Percentiles rank a stretch among this genome's conserved stretches.
Conservation (phyloP, 2,113 vertebrate species). For the Peromyscus californicus region DNA sequence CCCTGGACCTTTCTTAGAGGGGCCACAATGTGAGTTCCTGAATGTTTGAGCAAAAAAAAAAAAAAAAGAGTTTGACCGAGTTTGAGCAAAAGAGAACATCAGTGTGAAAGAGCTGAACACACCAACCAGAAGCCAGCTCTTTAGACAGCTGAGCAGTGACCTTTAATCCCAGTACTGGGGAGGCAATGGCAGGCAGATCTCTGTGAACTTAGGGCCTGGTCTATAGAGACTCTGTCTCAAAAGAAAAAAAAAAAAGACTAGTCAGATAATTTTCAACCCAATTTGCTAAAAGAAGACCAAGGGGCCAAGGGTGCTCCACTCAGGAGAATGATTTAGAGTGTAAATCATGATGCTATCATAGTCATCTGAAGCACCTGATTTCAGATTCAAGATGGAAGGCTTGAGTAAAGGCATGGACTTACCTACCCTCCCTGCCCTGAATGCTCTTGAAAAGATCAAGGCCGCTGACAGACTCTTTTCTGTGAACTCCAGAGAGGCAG, state of each 20-base stretch:
- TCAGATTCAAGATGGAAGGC: background rate
- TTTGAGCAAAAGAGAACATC: constrained; percentile 36
- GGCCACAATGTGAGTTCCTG: background rate
- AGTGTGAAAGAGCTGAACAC: background rate
- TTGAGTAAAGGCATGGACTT: background rate
- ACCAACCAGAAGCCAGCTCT: constrained; percentile 8
- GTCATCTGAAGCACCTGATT: constrained; percentile 21
- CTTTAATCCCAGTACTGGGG: background rate
- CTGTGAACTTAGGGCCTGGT: background rate
- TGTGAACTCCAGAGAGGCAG: background rate
- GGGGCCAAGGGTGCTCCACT: background rate
- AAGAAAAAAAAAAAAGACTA: background rate
- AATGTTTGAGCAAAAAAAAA: background rate
- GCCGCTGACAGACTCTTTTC: background rate
- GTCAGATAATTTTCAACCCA: background rate
- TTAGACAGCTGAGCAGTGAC: background rate
- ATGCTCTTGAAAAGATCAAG: background rate
- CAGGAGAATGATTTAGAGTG: background rate
- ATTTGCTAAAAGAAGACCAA: background rate
- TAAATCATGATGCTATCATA: background rate
- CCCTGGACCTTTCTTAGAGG: background rate
- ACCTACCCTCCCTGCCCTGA: background rate
- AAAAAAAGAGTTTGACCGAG: no score
- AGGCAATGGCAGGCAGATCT: background rate
- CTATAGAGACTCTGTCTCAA: background rate